These are phyloP conservation scores for Anthopleura xanthogrammica DNA, from an alignment of 92 coral and sea anemone genomes.

Conservation along the genomic window DNA sequence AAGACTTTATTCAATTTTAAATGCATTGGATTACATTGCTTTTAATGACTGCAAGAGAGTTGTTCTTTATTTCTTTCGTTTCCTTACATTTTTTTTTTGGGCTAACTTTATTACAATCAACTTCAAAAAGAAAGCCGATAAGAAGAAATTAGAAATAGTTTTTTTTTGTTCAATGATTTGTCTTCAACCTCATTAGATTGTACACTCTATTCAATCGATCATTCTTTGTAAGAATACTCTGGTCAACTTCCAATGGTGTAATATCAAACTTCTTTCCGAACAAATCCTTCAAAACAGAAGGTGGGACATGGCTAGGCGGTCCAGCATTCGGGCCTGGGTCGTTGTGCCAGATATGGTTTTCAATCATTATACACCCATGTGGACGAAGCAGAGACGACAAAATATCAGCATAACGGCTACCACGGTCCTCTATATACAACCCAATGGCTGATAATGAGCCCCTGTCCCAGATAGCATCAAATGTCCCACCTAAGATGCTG, in stretches of 20 bases:
- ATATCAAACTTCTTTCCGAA: conserved; percentile 16
- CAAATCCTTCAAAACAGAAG: conserved; percentile 6
- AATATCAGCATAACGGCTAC: conserved; percentile 50
- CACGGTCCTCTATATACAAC: conserved; percentile 39
- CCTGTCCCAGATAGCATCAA: conserved; percentile 80
- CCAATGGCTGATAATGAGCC: conserved; percentile 60
- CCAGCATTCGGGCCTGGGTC: conserved; percentile 35
- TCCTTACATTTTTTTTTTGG: background rate
- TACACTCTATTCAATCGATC: background rate
- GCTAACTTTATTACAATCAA: background rate
- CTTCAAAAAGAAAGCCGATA: too few species aligned
- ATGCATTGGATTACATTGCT: background rate
- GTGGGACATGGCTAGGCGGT: conserved; percentile 22
- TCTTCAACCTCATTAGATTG: background rate
- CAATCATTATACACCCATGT: conserved; percentile 59
- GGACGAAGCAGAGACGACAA: conserved; percentile 44
- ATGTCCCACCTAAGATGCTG: conserved; percentile 42
- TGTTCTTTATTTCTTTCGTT: background rate
- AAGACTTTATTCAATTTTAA: too few species aligned
- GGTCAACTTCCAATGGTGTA: conserved; percentile 12
- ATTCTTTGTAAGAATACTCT: background rate
- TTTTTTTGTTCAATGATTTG: background rate
- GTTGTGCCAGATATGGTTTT: conserved; percentile 36
- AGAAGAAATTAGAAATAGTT: too few species aligned
- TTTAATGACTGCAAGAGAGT: too few species aligned